These are phyloP conservation scores for Pseudanteris insignis DNA, from an alignment of 2,888 invertebrate genomes.

Conservation along the genomic window DNA sequence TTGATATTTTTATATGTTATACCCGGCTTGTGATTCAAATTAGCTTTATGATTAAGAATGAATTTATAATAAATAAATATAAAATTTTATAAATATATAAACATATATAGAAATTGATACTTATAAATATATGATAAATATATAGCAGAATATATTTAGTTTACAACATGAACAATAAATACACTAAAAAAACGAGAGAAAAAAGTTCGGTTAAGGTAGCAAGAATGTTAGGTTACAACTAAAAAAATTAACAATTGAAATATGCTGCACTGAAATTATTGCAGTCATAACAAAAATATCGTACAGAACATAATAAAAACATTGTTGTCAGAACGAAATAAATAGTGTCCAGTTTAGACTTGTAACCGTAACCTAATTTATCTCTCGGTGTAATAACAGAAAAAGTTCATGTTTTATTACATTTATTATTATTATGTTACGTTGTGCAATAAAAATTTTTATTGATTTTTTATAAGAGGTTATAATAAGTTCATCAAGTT, in stretches of 20 bases:
- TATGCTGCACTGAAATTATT: too few species aligned
- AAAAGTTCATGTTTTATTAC: constrained; percentile 2
- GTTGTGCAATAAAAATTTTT: constrained; percentile 25
- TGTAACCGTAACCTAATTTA: too few species aligned
- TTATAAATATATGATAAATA: too few species aligned
- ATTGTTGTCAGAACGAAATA: too few species aligned
- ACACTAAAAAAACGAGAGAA: background rate
- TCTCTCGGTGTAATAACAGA: constrained; percentile 12
- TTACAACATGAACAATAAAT: too few species aligned
- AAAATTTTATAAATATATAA: too few species aligned
- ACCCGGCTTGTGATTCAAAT: constrained; percentile 22
- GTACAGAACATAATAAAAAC: too few species aligned
- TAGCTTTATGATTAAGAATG: constrained; percentile 15
- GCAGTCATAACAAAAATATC: too few species aligned
- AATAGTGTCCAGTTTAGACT: too few species aligned
- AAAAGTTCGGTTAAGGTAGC: too few species aligned
- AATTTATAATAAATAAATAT: background rate
- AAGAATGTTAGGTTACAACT: constrained; percentile 2
- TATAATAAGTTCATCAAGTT: constrained; percentile 31
- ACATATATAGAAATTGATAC: too few species aligned
- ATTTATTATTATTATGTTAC: constrained; percentile 7
- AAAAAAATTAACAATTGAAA: constrained; percentile 3
- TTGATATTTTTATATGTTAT: constrained; percentile 8
- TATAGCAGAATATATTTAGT: too few species aligned
- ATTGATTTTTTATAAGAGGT: constrained; percentile 22